Base-by-base conservation (phyloP, 1,140 invertebrate species). In the Pogonognathellus flavescens region DNA sequence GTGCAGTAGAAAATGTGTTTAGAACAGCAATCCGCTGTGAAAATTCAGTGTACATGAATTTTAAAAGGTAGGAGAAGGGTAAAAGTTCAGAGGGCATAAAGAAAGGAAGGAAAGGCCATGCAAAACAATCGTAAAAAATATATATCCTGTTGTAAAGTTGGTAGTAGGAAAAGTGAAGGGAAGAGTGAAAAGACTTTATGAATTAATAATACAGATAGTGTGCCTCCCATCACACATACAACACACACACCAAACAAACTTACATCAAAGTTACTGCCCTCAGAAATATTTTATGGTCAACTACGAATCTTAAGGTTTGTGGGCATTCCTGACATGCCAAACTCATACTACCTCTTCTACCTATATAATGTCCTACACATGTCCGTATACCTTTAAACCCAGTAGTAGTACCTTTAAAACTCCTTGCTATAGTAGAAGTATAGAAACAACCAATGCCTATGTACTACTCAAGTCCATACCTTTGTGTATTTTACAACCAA, bases 61-160 rank as follows among this genome's bases (percentile, higher is more conserved):
- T 66, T 31, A 25, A 25, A 66, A 66, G 62, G 62, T 66, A 25
- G 62, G 6, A 13, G 22, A 76, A 14, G 16, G 16, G 1, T 18
- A 31, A 50, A 76, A 76, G 70, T 62, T n/a, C 16, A n/a, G 59
- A 18, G 59, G 18, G 31, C 31, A 62, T 9, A n/a, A 20, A 62
- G 59, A 62, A 20, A 62, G 59, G 59, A 62, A 62, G 70, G 5
- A 50, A 76, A 18, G 41, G 14, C 41, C 70, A 49, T 76, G 70
- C 70, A 76, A 76, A 76, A 76, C 70, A 76, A 76, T 76, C 70
- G 70, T 76, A 76, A 76, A 76, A 76, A 76, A 41, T 76, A 76
- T 76, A 76, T 76, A 50, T 18, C 41, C 70, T 41, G 70, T 50
- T 76, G 70, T 76, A 76, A 76, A 76, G 31, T 76, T 76, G 25